Evolutionary conservation across 92 coral and sea anemone species (phyloP), one percentile per base, ranked within the genome.

Genomic region (Porites evermanni): DNA sequence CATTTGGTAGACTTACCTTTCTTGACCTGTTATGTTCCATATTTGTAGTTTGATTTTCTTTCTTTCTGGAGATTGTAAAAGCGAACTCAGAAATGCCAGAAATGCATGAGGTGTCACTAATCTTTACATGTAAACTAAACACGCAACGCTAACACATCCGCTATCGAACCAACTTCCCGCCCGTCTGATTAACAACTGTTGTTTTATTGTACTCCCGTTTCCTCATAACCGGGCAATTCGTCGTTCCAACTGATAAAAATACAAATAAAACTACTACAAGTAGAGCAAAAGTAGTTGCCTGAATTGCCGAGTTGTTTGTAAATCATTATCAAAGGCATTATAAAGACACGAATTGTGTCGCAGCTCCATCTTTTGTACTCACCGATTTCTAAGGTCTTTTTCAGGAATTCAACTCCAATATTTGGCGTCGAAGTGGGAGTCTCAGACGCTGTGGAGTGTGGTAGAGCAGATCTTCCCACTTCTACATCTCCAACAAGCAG

Each of bases 1-100:
- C 24, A 51, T 47, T 6, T 8, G 16, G 0, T 26, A 13, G 11
- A 64, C 75, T 60, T 81, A 94, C 99, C 99, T 94, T 83, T 96
- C 99, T 88, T 96, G 99, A 65, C 98, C 99, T 7, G 99, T 95
- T 12, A 98, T 95, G 78, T 96, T 96, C 98, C 99, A 96, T 93
- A 96, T 96, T 60, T 96, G 99, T 52, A 96, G 75, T 75, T 96
- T 96, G 26, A 96, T 89, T 79, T 91, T 95, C 75, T 96, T 96
- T 47, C 94, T 96, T 66, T 94, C 99, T 96, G 85, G 54, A 79
- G 77, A 52, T 69, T 80, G 51, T 7, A 85, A 85, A 85, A 32
- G 1, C 53, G 50, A 84, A 52, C 2, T n/a, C 21, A 14, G 67
- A 20, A 16, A 20, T 63, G 20, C 7, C 17, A 59, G 17, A 59